phyloP scores from a whole-genome alignment of 2,888 invertebrate genomes.

The Atrina japonica region DNA sequence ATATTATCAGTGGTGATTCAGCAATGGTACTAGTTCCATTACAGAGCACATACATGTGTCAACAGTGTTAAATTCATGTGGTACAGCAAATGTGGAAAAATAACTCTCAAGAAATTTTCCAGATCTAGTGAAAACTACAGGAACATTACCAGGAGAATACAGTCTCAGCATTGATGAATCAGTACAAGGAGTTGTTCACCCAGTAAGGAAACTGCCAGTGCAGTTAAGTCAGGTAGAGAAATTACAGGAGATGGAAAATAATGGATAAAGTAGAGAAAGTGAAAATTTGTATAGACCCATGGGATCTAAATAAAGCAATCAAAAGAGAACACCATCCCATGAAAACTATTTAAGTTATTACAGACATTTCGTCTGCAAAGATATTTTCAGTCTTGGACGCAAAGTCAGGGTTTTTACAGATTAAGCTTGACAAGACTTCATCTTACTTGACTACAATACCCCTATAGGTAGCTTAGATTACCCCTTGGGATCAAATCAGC shows the following conservation, averaged over 20 bases:
- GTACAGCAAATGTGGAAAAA: too few relatives aligned
- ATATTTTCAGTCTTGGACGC: slow-evolving; percentile 6
- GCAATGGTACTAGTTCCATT: slow-evolving; percentile 17
- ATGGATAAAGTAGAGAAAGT: slow-evolving; percentile 52
- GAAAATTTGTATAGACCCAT: slow-evolving; percentile 44
- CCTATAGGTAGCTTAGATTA: slow-evolving; percentile 53
- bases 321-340: slow-evolving; percentile 57
- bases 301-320: slow-evolving; percentile 55
- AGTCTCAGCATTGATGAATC: slow-evolving; percentile 12
- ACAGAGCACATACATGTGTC: background rate
- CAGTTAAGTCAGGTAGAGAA: slow-evolving; percentile 41
- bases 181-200: slow-evolving; percentile 29
- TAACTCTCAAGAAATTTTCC: slow-evolving; percentile 28
- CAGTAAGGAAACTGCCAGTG: slow-evolving; percentile 18
- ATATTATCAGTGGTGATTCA: slow-evolving; percentile 26
- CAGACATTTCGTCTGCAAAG: slow-evolving; percentile 48
- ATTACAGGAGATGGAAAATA: slow-evolving; percentile 54
- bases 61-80: background rate
- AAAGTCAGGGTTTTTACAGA: slow-evolving; percentile 40
- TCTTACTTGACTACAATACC: slow-evolving; percentile 56
- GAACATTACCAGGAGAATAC: slow-evolving; percentile 42
- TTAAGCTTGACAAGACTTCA: slow-evolving; percentile 49
- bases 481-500: slow-evolving; percentile 36
- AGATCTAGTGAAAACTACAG: slow-evolving; percentile 29
- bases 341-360: slow-evolving; percentile 55